A percentile compares a stretch with the other conserved stretches of the same genome.
Conservation (phyloP, 2,797 vertebrate genomes). For the Steatocranus sp. region DNA sequence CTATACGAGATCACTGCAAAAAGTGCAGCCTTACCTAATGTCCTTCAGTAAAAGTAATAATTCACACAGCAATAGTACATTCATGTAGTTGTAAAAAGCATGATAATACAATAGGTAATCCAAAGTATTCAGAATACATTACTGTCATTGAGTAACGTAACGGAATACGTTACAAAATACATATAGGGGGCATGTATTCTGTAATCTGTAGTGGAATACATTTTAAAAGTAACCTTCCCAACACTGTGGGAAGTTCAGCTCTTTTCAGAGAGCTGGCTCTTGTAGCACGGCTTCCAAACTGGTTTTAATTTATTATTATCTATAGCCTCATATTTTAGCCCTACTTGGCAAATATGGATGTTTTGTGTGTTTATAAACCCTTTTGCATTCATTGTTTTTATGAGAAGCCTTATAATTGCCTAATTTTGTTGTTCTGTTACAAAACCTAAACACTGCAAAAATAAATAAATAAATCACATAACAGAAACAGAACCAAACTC, state of each 20-base stretch:
- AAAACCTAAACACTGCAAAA: not conserved
- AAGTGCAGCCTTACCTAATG: too few relatives aligned
- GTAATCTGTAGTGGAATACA: too few relatives aligned
- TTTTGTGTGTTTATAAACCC: not conserved
- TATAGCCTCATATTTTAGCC: not conserved
- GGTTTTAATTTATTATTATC: not conserved
- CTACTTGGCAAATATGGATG: not conserved
- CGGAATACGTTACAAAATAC: too few relatives aligned
- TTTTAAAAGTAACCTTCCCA: too few relatives aligned
- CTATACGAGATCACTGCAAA: too few relatives aligned
- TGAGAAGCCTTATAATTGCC: not conserved
- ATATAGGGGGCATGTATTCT: too few relatives aligned
- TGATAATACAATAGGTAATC: too few relatives aligned
- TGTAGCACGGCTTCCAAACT: not conserved
- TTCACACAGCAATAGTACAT: too few relatives aligned
- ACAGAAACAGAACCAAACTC: not conserved
- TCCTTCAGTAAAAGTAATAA: too few relatives aligned
- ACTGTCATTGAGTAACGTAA: too few relatives aligned
- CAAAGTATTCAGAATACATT: too few relatives aligned
- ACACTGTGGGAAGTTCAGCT: not conserved
- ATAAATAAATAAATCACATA: fast-evolving
- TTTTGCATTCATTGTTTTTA: not conserved
- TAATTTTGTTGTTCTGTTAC: not conserved
- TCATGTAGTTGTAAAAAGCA: too few relatives aligned
- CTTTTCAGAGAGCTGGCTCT: not conserved